These are phyloP conservation scores for Galemys pyrenaicus DNA, from an alignment of 2,113 vertebrate genomes.

Conservation along the genomic window DNA sequence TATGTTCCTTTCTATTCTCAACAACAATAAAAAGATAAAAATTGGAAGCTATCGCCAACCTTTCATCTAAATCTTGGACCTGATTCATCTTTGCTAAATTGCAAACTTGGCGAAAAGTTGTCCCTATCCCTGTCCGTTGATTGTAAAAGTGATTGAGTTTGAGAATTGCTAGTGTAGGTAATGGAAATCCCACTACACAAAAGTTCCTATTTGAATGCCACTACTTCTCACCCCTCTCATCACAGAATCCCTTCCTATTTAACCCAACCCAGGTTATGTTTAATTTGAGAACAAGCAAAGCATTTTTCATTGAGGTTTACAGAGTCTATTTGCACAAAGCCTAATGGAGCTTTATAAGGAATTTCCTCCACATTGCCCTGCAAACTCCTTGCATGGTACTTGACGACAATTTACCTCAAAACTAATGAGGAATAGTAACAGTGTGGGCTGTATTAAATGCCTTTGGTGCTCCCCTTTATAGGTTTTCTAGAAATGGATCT, in stretches of 20 bases:
- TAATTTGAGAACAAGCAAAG: conserved; percentile 66
- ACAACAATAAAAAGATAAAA: conserved; percentile 69
- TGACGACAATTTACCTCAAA: conserved; percentile 48
- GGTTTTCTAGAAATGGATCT: conserved; percentile 72
- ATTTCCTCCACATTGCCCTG: conserved; percentile 23
- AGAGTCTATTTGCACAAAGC: conserved; percentile 59
- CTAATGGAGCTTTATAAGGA: conserved; percentile 49
- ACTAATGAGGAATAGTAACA: conserved; percentile 54
- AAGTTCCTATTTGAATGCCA: conserved; percentile 52
- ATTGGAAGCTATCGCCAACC: conserved; percentile 75
- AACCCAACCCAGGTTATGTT: conserved; percentile 44
- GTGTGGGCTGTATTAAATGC: conserved; percentile 44
- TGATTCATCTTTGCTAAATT: conserved; percentile 76
- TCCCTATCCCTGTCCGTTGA: conserved; percentile 72
- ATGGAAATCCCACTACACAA: conserved; percentile 60
- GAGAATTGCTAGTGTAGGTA: conserved; percentile 73
- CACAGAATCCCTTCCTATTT: conserved; percentile 52
- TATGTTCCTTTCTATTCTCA: conserved; percentile 78
- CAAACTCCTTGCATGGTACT: not conserved
- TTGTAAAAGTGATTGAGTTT: conserved; percentile 73
- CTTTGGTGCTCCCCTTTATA: conserved; percentile 54
- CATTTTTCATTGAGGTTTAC: conserved; percentile 51
- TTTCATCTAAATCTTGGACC: conserved; percentile 75
- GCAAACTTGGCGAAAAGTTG: conserved; percentile 76
- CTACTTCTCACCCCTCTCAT: not conserved